These are phyloP conservation scores for Drosophila repletoides DNA, from an alignment of 1,140 invertebrate genomes.

Conservation along the genomic window DNA sequence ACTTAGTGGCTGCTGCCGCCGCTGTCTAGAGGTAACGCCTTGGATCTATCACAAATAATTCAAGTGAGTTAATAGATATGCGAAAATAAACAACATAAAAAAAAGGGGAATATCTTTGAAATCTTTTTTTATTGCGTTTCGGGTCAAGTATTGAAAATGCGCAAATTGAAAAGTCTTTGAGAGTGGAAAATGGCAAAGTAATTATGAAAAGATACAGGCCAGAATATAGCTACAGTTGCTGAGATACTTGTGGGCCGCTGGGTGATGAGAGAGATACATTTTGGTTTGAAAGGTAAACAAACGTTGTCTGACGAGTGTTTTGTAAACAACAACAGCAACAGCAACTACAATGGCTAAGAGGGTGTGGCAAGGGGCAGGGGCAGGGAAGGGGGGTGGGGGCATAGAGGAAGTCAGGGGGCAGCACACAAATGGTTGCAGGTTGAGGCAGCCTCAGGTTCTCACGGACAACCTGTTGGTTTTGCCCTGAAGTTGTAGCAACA, in stretches of 20 bases:
- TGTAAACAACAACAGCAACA: constrained; percentile 31
- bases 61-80: constrained; percentile 12
- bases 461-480: constrained; percentile 36
- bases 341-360: constrained; percentile 9
- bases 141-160: constrained; percentile 9
- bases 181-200: constrained; percentile 14
- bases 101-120: constrained; percentile 8
- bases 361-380: not conserved
- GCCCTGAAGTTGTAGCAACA: constrained; percentile 9
- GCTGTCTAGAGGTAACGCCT: constrained; percentile 3
- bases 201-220: constrained; percentile 11
- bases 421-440: constrained; percentile 21
- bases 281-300: constrained; percentile 37
- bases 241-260: constrained; percentile 11
- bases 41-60: constrained; percentile 1
- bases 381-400: not conserved
- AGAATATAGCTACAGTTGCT: not conserved
- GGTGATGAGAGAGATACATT: constrained; percentile 35
- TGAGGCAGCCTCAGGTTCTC: constrained; percentile 46
- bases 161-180: constrained; percentile 31
- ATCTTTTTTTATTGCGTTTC: constrained; percentile 10
- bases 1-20: constrained; percentile 7
- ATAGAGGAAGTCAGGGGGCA: not conserved
- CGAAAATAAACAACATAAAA: not conserved
- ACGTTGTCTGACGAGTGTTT: constrained; percentile 42